These are phyloP conservation scores for Tribolium castaneum DNA, from an alignment of 1,140 invertebrate species.

Conservation along the genomic window DNA sequence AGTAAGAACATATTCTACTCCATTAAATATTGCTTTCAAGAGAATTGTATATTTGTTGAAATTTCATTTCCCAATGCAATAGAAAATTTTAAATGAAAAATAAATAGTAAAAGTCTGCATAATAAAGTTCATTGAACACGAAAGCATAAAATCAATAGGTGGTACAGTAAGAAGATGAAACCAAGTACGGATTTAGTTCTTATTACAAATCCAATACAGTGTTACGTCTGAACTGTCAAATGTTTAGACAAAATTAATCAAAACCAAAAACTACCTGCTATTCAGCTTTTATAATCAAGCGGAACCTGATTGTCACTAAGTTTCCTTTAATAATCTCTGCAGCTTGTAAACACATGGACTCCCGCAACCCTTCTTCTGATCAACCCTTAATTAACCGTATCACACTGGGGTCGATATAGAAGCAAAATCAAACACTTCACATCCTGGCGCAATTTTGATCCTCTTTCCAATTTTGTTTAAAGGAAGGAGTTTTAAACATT, in stretches of 20 bases:
- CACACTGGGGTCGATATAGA: neutral
- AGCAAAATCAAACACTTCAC: neutral
- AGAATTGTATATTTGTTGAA: neutral
- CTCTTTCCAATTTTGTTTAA: too few species aligned
- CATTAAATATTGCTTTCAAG: conserved; percentile 14
- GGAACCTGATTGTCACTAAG: neutral
- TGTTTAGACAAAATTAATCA: neutral
- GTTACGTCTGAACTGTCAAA: conserved; percentile 16
- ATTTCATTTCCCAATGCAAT: neutral
- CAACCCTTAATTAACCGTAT: conserved; percentile 14
- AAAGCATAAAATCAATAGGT: neutral
- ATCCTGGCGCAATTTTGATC: too few species aligned
- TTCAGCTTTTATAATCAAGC: neutral
- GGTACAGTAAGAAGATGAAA: neutral
- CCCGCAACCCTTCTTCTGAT: neutral
- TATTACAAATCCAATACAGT: conserved; percentile 21
- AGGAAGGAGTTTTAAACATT: too few species aligned
- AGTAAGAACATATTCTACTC: conserved; percentile 26
- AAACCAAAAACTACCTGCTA: conserved; percentile 10
- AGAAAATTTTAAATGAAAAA: neutral
- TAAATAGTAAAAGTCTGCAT: neutral
- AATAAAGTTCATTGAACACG: neutral
- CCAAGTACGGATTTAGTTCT: conserved; percentile 10
- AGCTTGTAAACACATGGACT: neutral
- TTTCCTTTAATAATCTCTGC: neutral